Base-by-base conservation (phyloP, 2,888 invertebrate genomes). In the Parnassius apollo region DNA sequence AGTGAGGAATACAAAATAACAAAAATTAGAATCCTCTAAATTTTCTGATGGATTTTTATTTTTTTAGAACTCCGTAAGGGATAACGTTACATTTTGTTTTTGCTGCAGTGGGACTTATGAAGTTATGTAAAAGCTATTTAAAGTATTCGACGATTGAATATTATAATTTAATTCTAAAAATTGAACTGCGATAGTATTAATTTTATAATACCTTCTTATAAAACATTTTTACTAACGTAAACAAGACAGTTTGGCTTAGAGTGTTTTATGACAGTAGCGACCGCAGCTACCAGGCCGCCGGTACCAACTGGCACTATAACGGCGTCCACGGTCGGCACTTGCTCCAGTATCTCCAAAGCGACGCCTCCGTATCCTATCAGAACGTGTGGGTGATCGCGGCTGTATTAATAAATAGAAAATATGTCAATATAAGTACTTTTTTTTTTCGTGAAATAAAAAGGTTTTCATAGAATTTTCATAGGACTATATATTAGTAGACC, bases 291-390 rank as follows among this genome's bases (percentile, higher is more conserved):
- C 7, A 98, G 91, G 0, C 98, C 98, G 10, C 96, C 98, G 13
- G 97, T 97, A 2, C 98, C 98, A 1, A 98, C 96, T 0, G 98
- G 98, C 22, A 98, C 94, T 8, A 99, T 92, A 48, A 98, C 93
- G 0, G 98, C 98, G 79, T 99, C 98, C 11, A 98, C 93, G 62
- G 94, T 93, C 0, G 95, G 94, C 0, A 97, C 95, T 81, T 98
- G 96, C 71, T 98, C 97, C 50, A 97, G 82, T 60, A 99, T 97
- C 86, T 98, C 98, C 72, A 98, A 79, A 2, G 97, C 98, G 74
- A 98, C 89, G 0, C 98, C 97, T 9, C 98, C 98, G 83, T 97
- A 98, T 0, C 98, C 98, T 0, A 98, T 96, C 80, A 98, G 94
- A 51, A 98, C 95, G 75, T 97, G 94, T 0, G 98, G 98, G 83